Evolutionary conservation across 2,888 invertebrate species (phyloP).

Genomic region (Macroteleia sp.): DNA sequence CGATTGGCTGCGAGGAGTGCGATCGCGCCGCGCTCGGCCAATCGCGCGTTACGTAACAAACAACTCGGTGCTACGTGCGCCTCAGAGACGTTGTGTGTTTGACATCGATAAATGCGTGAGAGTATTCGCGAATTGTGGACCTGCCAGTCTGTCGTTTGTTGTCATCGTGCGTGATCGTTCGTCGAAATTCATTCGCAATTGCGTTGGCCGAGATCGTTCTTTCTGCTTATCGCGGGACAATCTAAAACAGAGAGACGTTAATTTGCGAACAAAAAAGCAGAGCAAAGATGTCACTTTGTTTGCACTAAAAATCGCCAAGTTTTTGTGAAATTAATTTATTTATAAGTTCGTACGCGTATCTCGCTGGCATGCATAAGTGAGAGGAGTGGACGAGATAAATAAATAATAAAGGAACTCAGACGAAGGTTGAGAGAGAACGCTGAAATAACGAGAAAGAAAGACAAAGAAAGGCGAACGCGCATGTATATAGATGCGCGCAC

Average conservation of each 20-base stretch:
- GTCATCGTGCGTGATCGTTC: constrained; percentile 49
- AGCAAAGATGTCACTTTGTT: background rate
- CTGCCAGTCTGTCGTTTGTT: constrained; percentile 86
- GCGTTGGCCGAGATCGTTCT: too few relatives aligned
- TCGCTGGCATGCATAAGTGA: background rate
- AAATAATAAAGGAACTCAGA: constrained; percentile 7
- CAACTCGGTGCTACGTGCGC: constrained; percentile 85
- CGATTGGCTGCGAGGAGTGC: constrained; percentile 85
- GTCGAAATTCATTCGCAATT: constrained; percentile 12
- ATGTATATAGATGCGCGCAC: too few relatives aligned
- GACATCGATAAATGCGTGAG: constrained; percentile 89
- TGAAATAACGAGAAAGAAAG: too few relatives aligned
- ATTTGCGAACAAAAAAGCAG: background rate
- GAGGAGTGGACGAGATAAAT: background rate
- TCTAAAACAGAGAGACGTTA: too few relatives aligned
- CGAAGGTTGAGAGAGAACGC: constrained; percentile 6
- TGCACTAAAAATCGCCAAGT: background rate
- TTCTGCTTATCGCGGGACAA: too few relatives aligned
- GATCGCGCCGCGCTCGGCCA: constrained; percentile 85
- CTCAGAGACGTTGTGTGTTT: constrained; percentile 84
- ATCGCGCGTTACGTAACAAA: constrained; percentile 78
- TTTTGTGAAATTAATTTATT: constrained; percentile 1
- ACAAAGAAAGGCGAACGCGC: too few relatives aligned
- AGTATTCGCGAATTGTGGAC: constrained; percentile 86
- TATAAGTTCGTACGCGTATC: constrained; percentile 4